Conservation (phyloP, 2,797 vertebrate genomes). For the Eidolon dupreanum region DNA sequence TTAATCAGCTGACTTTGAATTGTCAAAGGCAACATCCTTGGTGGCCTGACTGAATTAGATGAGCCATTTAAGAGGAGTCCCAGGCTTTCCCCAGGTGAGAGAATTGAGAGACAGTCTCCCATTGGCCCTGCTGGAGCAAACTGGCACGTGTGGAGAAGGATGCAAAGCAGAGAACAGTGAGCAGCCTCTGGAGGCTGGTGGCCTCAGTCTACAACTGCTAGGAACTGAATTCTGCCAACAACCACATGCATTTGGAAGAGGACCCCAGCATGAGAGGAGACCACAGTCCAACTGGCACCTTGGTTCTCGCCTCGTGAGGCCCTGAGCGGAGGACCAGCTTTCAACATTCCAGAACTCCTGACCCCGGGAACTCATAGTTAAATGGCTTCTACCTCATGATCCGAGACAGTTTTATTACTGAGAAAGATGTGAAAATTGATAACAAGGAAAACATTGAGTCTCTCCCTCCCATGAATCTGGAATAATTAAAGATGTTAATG, state of each 20-base stretch:
- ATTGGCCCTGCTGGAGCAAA: background rate
- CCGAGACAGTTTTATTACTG: background rate
- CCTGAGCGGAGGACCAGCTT: background rate
- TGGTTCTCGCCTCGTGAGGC: background rate
- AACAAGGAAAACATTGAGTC: background rate
- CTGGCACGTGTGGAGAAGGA: background rate
- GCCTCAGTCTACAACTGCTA: background rate
- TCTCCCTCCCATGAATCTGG: background rate
- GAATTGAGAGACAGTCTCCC: background rate
- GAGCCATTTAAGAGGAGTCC: background rate
- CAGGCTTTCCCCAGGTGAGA: background rate
- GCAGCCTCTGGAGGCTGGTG: fast-evolving
- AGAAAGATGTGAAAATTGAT: background rate
- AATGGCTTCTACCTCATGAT: background rate
- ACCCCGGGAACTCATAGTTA: background rate
- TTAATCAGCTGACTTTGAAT: background rate
- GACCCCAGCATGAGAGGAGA: too few species aligned
- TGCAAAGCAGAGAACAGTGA: background rate
- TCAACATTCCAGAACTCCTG: background rate
- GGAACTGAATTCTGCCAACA: background rate
- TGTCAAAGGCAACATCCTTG: background rate
- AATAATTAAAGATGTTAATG: background rate
- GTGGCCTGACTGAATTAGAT: background rate
- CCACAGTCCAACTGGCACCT: background rate
- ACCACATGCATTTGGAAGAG: background rate